A percentile compares a stretch with the other conserved stretches of the same genome.
Evolutionary conservation across 2,797 vertebrate genomes (phyloP).

Genomic region (Discoglossus pictus): DNA sequence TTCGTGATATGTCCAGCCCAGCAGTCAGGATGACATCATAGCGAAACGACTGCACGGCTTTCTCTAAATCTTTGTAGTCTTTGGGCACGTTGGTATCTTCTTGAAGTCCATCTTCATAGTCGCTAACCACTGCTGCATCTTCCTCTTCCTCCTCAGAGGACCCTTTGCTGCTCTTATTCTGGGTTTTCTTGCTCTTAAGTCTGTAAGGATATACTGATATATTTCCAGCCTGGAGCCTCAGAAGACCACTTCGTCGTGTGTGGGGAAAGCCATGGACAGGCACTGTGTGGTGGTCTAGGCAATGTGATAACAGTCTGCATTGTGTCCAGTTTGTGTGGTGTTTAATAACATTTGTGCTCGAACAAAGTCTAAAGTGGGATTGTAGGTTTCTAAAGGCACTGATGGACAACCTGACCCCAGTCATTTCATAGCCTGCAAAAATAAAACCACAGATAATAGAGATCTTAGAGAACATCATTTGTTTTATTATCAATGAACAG

Average conservation of each 20-base stretch:
- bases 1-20: conserved; percentile 86
- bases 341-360: conserved; percentile 56
- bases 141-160: conserved; percentile 66
- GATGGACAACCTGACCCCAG: conserved; percentile 60
- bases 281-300: conserved; percentile 54
- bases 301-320: conserved; percentile 56
- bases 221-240: conserved; percentile 57
- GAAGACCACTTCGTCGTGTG: conserved; percentile 52
- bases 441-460: too few relatives aligned
- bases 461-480: not conserved
- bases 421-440: conserved; percentile 65
- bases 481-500: not conserved
- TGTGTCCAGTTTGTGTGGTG: conserved; percentile 58
- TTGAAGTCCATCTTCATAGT: conserved; percentile 75
- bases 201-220: conserved; percentile 66
- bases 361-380: conserved; percentile 63
- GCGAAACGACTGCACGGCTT: conserved; percentile 82
- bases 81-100: conserved; percentile 71
- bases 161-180: conserved; percentile 70
- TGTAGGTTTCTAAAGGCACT: conserved; percentile 64
- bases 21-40: conserved; percentile 86
- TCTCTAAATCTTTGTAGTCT: conserved; percentile 90
- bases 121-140: conserved; percentile 64
- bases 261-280: conserved; percentile 55
- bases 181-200: conserved; percentile 81